Conservation (phyloP, 2,797 vertebrate species). For the Nasua narica region DNA sequence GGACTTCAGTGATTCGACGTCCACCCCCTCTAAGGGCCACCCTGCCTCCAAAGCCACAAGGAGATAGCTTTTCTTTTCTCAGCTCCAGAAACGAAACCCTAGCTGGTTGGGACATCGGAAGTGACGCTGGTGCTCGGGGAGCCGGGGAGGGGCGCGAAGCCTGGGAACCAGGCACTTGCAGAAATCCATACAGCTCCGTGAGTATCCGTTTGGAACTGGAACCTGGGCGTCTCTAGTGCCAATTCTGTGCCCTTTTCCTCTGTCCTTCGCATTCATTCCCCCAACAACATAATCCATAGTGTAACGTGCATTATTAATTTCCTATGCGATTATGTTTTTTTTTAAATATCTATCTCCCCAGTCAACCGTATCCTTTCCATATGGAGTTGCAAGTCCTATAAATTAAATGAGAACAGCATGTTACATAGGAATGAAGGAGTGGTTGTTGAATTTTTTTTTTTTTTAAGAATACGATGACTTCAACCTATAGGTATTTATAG, state of each 20-base stretch:
- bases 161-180: neutral
- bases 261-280: neutral
- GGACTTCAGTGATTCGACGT: neutral
- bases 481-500: neutral
- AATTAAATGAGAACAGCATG: slow-evolving; percentile 68
- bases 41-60: neutral
- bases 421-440: neutral
- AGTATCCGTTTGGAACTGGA: neutral
- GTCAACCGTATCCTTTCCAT: neutral
- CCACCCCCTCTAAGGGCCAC: rapidly evolving
- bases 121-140: neutral
- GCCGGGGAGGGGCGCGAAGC: rapidly evolving
- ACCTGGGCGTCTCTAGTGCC: neutral
- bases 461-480: neutral
- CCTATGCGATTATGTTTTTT: neutral
- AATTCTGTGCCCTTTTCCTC: rapidly evolving
- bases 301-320: neutral
- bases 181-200: rapidly evolving
- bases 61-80: neutral
- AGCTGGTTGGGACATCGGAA: rapidly evolving
- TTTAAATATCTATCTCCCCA: neutral
- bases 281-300: neutral
- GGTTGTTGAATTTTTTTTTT: neutral
- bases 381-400: slow-evolving; percentile 62
- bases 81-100: neutral